Base-by-base conservation (phyloP, 2,888 invertebrate genomes). In the Acleris literana region DNA sequence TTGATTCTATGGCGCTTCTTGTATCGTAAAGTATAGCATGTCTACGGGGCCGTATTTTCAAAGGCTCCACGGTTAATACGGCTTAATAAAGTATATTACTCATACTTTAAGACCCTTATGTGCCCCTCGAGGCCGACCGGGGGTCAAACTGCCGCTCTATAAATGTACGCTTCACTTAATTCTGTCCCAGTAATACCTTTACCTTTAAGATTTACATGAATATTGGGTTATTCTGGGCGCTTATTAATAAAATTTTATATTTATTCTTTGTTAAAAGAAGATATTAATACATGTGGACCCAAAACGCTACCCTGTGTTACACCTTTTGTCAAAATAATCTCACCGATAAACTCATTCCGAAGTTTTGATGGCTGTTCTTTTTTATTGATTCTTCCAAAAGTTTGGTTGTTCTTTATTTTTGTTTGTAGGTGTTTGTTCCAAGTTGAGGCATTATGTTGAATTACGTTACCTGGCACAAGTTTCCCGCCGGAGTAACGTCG, bases 41-140 rank as follows among this genome's bases (percentile, higher is more conserved):
- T 3, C n/a, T 6, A 9, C 17, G 20, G 11, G 11, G n/a, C 44
- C 48, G n/a, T 33, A 39, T 43, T 64, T 46, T 25, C 53, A 20
- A n/a, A 60, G 56, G 51, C 48, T 55, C 60, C 22, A 18, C 51
- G 13, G 22, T 62, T 62, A 56, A 65, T 57, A 48, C 20, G 52
- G 20, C 52, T 66, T 66, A 62, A 62, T 66, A 62, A 62, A 52
- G 61, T 62, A 62, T 57, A 61, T 66, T 57, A 62, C 52, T 65
- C 65, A 65, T 53, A 52, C 60, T 46, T 52, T 57, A 66, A 61
- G 61, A 46, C 66, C 60, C 66, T 57, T 46, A 65, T 51, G 13
- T 20, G 46, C 20, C 66, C 52, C 57, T 33, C 7, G 64, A 5
- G 61, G 52, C 29, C 46, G 44, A 51, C 6, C 49, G 20, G 33